A percentile compares a stretch with the other conserved stretches of the same genome.
Conservation (phyloP, 2,888 invertebrate genomes). For the Halictus ligatus region DNA sequence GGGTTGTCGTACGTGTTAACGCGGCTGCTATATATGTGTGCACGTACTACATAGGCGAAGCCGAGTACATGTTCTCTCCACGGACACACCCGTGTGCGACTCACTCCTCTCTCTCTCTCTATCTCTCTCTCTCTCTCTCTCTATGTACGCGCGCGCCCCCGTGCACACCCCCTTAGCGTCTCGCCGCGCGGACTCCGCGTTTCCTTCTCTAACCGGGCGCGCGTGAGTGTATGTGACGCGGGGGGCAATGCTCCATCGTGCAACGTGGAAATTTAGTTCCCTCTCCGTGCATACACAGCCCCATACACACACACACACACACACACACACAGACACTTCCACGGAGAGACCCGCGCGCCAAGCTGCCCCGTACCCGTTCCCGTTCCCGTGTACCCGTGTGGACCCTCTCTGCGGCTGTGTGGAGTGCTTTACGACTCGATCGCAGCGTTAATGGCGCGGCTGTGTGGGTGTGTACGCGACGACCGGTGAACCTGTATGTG, state of each 20-base stretch:
- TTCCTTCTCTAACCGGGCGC: constrained; percentile 20
- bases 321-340: neutral
- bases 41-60: constrained; percentile 3
- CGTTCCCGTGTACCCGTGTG: constrained; percentile 22
- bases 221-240: constrained; percentile 60
- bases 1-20: constrained; percentile 57
- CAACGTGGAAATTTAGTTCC: constrained; percentile 75
- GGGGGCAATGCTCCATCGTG: constrained; percentile 74
- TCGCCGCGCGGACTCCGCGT: neutral
- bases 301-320: neutral
- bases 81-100: constrained; percentile 15
- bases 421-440: constrained; percentile 64
- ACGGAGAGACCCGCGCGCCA: constrained; percentile 2
- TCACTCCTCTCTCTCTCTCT: constrained; percentile 1
- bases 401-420: constrained; percentile 44
- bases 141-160: constrained; percentile 29
- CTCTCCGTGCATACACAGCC: constrained; percentile 45
- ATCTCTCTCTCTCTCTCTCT: neutral
- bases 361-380: constrained; percentile 1
- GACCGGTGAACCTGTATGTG: constrained; percentile 12
- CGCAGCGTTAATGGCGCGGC: constrained; percentile 56
- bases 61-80: constrained; percentile 12
- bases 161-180: neutral
- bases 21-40: constrained; percentile 27
- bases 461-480: constrained; percentile 30